Percentiles rank a stretch among this genome's conserved stretches.
These are phyloP conservation scores for Pterois miles DNA, from an alignment of 2,797 vertebrate genomes.

Conservation along the genomic window DNA sequence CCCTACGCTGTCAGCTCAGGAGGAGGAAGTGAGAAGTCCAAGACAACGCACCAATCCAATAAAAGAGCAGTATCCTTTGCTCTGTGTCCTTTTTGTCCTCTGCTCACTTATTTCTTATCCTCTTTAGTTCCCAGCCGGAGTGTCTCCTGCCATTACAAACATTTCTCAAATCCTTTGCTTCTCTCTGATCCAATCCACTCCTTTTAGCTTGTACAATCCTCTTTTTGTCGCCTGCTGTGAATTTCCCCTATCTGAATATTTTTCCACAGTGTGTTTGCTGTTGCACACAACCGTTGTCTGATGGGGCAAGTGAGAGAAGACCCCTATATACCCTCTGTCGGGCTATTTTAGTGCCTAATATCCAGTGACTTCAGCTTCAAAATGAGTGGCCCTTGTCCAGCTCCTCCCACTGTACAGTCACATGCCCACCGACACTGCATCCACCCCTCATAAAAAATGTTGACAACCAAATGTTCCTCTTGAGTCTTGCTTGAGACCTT, in stretches of 20 bases:
- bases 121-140: constrained; percentile 24
- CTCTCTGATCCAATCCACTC: constrained; percentile 15
- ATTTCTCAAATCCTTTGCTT: constrained; percentile 37
- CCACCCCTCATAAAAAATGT: constrained; percentile 67
- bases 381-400: constrained; percentile 60
- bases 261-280: constrained; percentile 13
- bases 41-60: constrained; percentile 49
- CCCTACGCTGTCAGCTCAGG: constrained; percentile 51
- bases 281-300: constrained; percentile 52
- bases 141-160: constrained; percentile 10
- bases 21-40: constrained; percentile 63
- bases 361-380: constrained; percentile 80
- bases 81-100: constrained; percentile 41
- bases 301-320: constrained; percentile 23
- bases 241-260: constrained; percentile 10
- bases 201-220: constrained; percentile 9
- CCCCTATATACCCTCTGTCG: constrained; percentile 80
- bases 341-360: constrained; percentile 92
- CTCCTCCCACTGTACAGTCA: constrained; percentile 68
- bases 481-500: constrained; percentile 13
- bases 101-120: constrained; percentile 48
- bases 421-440: constrained; percentile 59
- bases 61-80: constrained; percentile 55
- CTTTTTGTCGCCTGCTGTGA: constrained; percentile 3
- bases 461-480: constrained; percentile 60